Percentiles rank a stretch among this genome's conserved stretches.
Conservation (phyloP, 2,888 invertebrate species). For the Drosophila fungiperda region DNA sequence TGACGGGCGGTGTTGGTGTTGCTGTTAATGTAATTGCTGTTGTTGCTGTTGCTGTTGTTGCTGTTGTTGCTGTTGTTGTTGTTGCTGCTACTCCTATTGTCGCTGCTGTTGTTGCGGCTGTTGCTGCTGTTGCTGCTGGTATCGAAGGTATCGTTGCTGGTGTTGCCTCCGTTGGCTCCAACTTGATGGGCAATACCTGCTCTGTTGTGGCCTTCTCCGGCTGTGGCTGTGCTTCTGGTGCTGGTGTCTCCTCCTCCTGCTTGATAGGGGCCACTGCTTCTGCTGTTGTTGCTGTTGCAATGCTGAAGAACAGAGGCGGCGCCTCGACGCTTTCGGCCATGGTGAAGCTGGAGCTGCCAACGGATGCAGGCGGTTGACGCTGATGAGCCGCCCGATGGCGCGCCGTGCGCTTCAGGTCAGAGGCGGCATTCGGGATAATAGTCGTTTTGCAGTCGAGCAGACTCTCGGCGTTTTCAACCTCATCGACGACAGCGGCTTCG, state of each 20-base stretch:
- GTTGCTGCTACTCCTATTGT: slow-evolving; percentile 25
- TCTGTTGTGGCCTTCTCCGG: slow-evolving; percentile 25
- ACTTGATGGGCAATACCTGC: slow-evolving; percentile 52
- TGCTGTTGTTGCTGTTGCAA: background rate
- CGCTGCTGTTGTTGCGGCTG: background rate
- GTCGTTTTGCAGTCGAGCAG: slow-evolving; percentile 82
- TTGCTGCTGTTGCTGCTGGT: slow-evolving; percentile 1
- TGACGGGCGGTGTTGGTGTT: slow-evolving; percentile 25
- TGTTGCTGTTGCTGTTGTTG: background rate
- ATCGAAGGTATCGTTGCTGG: slow-evolving; percentile 21
- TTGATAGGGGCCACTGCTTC: slow-evolving; percentile 37
- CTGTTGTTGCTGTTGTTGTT: slow-evolving; percentile 2
- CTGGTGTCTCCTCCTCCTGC: slow-evolving; percentile 34
- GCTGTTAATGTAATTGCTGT: slow-evolving; percentile 30
- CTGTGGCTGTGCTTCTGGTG: slow-evolving; percentile 41
- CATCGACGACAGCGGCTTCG: slow-evolving; percentile 80
- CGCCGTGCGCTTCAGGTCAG: slow-evolving; percentile 67
- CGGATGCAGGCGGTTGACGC: slow-evolving; percentile 25
- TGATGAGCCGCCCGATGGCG: slow-evolving; percentile 17
- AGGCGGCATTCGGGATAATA: background rate
- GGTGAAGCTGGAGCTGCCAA: slow-evolving; percentile 69
- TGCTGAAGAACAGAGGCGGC: slow-evolving; percentile 75
- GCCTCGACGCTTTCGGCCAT: slow-evolving; percentile 30
- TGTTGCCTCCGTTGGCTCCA: slow-evolving; percentile 65
- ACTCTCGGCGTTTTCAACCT: slow-evolving; percentile 76